Conservation (phyloP, 2,113 vertebrate genomes). For the Picathartes gymnocephalus region DNA sequence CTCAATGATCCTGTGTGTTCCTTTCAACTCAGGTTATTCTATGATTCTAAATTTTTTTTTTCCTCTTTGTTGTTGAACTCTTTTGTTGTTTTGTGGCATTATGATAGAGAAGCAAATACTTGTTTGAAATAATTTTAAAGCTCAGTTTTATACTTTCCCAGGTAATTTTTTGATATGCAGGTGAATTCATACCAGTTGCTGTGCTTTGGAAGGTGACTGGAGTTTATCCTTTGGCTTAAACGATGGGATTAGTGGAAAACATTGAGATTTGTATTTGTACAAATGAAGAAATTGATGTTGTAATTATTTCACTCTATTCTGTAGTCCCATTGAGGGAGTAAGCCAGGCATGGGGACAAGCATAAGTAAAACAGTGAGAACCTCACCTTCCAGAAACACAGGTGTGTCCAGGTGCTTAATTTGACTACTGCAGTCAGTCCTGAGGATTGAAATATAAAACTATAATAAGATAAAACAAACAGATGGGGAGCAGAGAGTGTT, state of each 20-base stretch:
- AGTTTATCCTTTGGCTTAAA: not conserved
- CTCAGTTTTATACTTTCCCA: not conserved
- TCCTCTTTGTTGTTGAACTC: not conserved
- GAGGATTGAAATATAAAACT: slow-evolving; percentile 28
- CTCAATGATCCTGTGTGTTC: not conserved
- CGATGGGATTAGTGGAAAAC: not conserved
- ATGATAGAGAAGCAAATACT: not conserved
- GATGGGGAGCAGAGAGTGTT: slow-evolving; percentile 19
- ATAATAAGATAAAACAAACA: slow-evolving; percentile 39
- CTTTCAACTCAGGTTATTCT: not conserved
- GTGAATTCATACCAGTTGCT: not conserved
- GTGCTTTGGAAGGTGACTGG: not conserved
- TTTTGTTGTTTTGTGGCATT: not conserved
- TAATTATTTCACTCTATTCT: not conserved
- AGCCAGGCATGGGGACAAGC: not conserved
- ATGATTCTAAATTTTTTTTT: not conserved
- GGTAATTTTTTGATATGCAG: not conserved
- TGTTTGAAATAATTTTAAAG: not conserved
- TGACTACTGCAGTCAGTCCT: not conserved
- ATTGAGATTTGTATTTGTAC: not conserved
- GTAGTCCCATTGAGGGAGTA: not conserved
- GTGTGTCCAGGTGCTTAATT: not conserved
- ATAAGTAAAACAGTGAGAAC: not conserved
- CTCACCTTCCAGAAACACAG: not conserved
- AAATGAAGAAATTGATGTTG: not conserved